phyloP scores from a whole-genome alignment of 2,888 invertebrate genomes.

The Eristalis tenax region DNA sequence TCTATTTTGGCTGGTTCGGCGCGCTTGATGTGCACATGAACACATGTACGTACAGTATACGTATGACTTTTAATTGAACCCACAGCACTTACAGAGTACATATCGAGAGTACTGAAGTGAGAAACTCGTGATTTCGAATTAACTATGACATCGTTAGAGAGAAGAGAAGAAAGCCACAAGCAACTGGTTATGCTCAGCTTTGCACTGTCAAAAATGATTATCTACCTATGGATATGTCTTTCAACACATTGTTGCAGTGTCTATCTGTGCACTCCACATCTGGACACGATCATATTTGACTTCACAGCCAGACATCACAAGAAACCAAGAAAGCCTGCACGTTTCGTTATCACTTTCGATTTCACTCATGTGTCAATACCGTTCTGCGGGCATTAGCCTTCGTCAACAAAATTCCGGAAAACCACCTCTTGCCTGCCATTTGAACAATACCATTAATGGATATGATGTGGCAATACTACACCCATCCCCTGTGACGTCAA shows the following conservation, averaged over 20 bases:
- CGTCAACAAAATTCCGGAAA: neutral
- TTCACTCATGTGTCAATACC: neutral
- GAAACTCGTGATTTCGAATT: constrained; percentile 40
- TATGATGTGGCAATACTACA: neutral
- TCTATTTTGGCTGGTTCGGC: constrained; percentile 29
- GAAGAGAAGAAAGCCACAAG: constrained; percentile 44
- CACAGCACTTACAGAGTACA: constrained; percentile 13
- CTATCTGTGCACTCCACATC: neutral
- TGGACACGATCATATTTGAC: neutral
- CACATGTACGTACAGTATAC: neutral
- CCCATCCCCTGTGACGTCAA: neutral
- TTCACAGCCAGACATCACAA: neutral
- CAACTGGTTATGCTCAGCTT: constrained; percentile 26
- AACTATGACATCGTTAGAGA: constrained; percentile 23
- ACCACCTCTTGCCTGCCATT: neutral
- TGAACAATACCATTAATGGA: neutral
- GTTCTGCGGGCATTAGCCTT: neutral
- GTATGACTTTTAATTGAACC: constrained; percentile 70
- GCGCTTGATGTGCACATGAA: constrained; percentile 55
- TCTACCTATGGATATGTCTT: neutral
- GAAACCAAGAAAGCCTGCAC: neutral
- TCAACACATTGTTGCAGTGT: neutral
- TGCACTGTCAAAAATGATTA: neutral
- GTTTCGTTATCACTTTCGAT: neutral
- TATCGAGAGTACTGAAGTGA: constrained; percentile 48